Evolutionary conservation across 2,113 vertebrate species (phyloP).

Genomic region (Aegithalos caudatus): DNA sequence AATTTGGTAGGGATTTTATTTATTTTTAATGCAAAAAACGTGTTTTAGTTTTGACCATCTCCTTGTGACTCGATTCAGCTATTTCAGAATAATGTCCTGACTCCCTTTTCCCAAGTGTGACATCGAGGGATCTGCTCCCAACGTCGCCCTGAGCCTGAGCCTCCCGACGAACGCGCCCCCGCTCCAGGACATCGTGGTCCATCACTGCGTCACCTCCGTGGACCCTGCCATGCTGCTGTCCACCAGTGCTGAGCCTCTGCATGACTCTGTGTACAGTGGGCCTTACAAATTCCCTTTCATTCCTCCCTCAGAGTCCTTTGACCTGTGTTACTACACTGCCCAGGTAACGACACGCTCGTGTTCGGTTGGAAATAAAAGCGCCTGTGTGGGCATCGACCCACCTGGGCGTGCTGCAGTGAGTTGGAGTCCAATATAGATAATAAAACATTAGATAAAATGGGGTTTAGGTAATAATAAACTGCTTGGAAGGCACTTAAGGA

Average conservation of each 20-base stretch:
- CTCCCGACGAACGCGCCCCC: slow-evolving; percentile 89
- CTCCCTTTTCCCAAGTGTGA: slow-evolving; percentile 80
- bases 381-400: not conserved
- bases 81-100: not conserved
- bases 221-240: slow-evolving; percentile 86
- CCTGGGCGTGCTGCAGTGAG: not conserved
- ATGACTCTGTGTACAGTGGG: slow-evolving; percentile 86
- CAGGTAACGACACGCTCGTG: slow-evolving; percentile 74
- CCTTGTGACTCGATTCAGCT: not conserved
- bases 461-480: not conserved
- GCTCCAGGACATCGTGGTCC: slow-evolving; percentile 88
- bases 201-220: slow-evolving; percentile 89
- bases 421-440: not conserved
- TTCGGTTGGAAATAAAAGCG: not conserved
- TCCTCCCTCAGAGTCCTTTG: slow-evolving; percentile 88
- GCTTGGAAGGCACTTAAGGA: not conserved
- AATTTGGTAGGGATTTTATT: not conserved
- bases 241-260: slow-evolving; percentile 80
- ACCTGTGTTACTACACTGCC: slow-evolving; percentile 90
- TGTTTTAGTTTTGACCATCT: not conserved
- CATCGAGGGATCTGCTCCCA: slow-evolving; percentile 87
- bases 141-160: slow-evolving; percentile 84
- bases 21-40: not conserved
- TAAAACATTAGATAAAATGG: not conserved
- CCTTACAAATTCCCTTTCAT: slow-evolving; percentile 93